phyloP scores from a whole-genome alignment of 2,888 invertebrate genomes.

The Lasioglossum vierecki region DNA sequence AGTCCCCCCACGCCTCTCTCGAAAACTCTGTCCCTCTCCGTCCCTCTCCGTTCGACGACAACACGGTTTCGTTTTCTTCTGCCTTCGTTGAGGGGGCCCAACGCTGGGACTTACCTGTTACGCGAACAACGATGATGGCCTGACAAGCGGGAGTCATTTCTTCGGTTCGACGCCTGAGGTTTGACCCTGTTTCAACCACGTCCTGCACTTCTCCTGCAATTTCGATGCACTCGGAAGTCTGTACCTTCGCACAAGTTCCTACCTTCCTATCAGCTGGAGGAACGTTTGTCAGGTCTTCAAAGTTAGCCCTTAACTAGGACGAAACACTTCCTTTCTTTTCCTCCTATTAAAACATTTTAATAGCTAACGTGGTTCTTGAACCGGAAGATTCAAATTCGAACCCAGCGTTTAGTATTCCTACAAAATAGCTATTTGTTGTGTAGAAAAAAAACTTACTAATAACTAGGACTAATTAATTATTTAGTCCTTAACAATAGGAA shows the following conservation, averaged over 20 bases:
- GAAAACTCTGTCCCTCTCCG: slow-evolving; percentile 41
- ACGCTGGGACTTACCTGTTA: slow-evolving; percentile 31
- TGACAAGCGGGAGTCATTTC: slow-evolving; percentile 11
- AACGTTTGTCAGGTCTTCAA: no score
- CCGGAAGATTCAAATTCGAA: no score
- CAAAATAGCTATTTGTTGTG: no score
- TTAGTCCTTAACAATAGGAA: no score
- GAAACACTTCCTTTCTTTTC: no score
- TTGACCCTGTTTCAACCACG: slow-evolving; percentile 10
- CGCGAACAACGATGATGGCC: slow-evolving; percentile 25
- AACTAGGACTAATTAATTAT: no score
- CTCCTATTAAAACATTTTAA: no score
- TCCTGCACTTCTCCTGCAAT: not conserved
- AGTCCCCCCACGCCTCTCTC: slow-evolving; percentile 51
- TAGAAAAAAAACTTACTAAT: no score
- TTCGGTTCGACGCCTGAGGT: slow-evolving; percentile 4
- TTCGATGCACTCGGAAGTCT: not conserved
- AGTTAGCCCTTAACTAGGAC: no score
- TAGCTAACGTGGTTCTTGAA: no score
- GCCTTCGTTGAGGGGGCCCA: slow-evolving; percentile 38
- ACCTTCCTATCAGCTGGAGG: not conserved
- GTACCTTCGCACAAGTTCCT: not conserved
- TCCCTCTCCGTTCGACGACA: slow-evolving; percentile 53
- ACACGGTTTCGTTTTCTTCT: slow-evolving; percentile 54
- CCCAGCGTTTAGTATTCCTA: no score